These are phyloP conservation scores for Morpho helenor DNA, from an alignment of 2,888 invertebrate species.

Conservation along the genomic window DNA sequence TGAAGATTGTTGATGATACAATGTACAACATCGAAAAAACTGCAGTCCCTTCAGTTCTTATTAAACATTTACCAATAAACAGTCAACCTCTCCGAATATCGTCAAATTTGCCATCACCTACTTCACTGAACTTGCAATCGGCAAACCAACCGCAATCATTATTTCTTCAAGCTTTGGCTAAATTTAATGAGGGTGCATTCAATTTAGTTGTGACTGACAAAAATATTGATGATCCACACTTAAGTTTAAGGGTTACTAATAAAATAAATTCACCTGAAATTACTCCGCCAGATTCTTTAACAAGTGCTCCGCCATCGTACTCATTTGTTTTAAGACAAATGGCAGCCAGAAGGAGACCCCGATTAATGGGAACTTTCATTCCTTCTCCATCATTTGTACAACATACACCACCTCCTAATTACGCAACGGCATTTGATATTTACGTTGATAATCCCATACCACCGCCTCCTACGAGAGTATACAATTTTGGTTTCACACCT, in stretches of 20 bases:
- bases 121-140: conserved; percentile 27
- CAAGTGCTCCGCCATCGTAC: conserved; percentile 66
- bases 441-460: conserved; percentile 55
- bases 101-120: conserved; percentile 36
- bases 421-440: conserved; percentile 65
- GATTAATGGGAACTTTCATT: conserved; percentile 65
- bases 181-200: conserved; percentile 48
- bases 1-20: conserved; percentile 1
- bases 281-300: conserved; percentile 58
- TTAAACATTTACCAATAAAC: conserved; percentile 26
- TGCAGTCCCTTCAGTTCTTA: conserved; percentile 31
- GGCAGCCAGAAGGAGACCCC: conserved; percentile 51
- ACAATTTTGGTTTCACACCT: conserved; percentile 56
- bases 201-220: conserved; percentile 26
- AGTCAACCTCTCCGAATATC: conserved; percentile 30
- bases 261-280: conserved; percentile 36
- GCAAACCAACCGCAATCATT: conserved; percentile 47
- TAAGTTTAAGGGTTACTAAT: background rate
- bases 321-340: conserved; percentile 67
- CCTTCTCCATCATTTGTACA: conserved; percentile 67
- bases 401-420: conserved; percentile 65
- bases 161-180: conserved; percentile 54
- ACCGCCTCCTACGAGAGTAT: conserved; percentile 45
- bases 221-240: conserved; percentile 3
- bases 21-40: conserved; percentile 7